Base-by-base conservation (phyloP, 2,797 vertebrate species). In the Micropoecilia bifurca region DNA sequence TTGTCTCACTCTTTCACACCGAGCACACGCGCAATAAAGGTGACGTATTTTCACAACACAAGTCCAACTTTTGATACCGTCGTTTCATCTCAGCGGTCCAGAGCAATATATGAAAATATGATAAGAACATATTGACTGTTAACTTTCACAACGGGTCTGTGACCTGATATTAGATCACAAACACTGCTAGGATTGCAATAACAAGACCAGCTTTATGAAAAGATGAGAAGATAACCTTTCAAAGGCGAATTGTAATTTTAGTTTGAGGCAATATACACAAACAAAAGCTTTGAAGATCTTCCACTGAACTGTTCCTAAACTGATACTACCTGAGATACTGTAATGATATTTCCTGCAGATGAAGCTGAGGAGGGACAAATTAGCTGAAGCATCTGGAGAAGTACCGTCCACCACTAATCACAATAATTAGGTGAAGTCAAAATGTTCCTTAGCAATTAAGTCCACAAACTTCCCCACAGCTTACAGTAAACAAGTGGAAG, bases 171-270 rank as follows among this genome's bases (percentile, higher is more conserved):
- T 90, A 83, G 83, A 92, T 87, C 59, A 53, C 3, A 25, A 86
- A 80, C 50, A 73, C 79, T 45, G 81, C 76, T 81, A 74, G 80
- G 74, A 71, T 57, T 71, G 86, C 81, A 92, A 93, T 93, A 94
- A 92, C 81, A 87, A 84, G 76, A 43, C 41, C 18, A 63, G 83
- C 75, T 85, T 93, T 91, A 94, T 95, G 90, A 95, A 93, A 94
- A 94, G 93, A 95, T 94, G 80, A 85, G 55, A 83, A 82, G 61
- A 92, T 92, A 91, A 94, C 88, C 87, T 87, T 80, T 80, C 61
- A 36, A 39, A 84, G 82, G 76, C 85, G 79, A 86, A 89, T 87
- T 81, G 14, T 77, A 0, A 89, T 91, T 91, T 85, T 83, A 89
- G 88, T 84, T 77, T 77, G 68, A 81, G 74, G 86, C 83, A 90